phyloP scores from a whole-genome alignment of 2,888 invertebrate genomes.

The Operophtera brumata region DNA sequence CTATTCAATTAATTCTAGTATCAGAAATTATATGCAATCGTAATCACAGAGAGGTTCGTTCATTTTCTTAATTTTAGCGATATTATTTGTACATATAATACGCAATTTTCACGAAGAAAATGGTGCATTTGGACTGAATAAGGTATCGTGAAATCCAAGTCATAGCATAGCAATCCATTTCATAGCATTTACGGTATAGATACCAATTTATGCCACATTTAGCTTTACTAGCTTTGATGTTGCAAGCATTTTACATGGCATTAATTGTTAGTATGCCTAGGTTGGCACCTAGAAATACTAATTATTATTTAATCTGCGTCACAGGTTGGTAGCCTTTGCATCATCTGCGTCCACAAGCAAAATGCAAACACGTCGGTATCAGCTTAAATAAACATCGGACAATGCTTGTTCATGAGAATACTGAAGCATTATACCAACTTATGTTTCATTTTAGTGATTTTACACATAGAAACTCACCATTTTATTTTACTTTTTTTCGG shows the following conservation, averaged over 20 bases:
- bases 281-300: neutral
- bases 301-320: neutral
- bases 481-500: too few species aligned
- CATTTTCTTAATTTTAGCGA: too few species aligned
- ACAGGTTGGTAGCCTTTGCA: constrained; percentile 10
- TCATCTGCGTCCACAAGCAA: constrained; percentile 6
- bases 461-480: neutral
- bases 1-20: too few species aligned
- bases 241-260: neutral
- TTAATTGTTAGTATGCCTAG: neutral
- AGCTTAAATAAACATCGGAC: constrained; percentile 5
- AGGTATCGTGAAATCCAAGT: too few species aligned
- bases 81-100: too few species aligned
- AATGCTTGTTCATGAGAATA: neutral
- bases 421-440: neutral
- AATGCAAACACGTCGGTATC: constrained; percentile 6
- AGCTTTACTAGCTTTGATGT: neutral
- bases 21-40: too few species aligned
- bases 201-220: too few species aligned
- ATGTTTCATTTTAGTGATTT: neutral
- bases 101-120: too few species aligned
- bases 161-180: too few species aligned
- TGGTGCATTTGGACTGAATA: too few species aligned
- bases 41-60: too few species aligned
- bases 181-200: too few species aligned